Percentiles rank a stretch among this genome's conserved stretches.
Conservation (phyloP, 2,888 invertebrate genomes). For the Cerceris rybyensis region DNA sequence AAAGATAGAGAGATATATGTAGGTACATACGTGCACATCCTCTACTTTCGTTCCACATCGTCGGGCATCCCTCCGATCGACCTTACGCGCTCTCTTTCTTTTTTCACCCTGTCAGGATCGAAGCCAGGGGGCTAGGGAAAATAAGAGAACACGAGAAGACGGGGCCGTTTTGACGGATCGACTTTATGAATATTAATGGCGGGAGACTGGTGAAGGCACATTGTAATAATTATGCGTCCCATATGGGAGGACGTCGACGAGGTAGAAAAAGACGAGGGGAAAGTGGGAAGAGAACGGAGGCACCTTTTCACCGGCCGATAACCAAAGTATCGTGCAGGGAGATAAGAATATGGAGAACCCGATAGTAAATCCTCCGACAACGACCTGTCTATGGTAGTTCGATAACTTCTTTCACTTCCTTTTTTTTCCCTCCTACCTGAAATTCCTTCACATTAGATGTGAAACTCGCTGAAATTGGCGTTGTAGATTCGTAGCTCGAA, state of each 20-base stretch:
- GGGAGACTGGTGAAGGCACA: constrained; percentile 36
- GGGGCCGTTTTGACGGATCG: constrained; percentile 62
- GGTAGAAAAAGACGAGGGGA: constrained; percentile 11
- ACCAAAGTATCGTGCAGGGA: constrained; percentile 41
- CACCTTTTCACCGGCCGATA: constrained; percentile 29
- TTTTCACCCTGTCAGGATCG: not conserved
- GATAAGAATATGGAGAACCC: constrained; percentile 45
- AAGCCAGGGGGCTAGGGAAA: constrained; percentile 12
- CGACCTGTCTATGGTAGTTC: constrained; percentile 37
- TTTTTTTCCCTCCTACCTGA: constrained; percentile 30
- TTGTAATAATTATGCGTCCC: constrained; percentile 66
- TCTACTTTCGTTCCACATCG: constrained; percentile 12
- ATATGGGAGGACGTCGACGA: constrained; percentile 23
- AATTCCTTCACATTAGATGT: constrained; percentile 7
- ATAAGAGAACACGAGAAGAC: constrained; percentile 16
- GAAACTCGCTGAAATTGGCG: constrained; percentile 29
- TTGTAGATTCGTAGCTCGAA: constrained; percentile 9
- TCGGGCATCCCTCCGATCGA: constrained; percentile 11
- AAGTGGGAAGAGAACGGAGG: not conserved
- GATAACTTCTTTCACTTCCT: constrained; percentile 45
- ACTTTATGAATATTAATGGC: constrained; percentile 68
- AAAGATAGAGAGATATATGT: not conserved
- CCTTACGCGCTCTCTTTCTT: constrained; percentile 3
- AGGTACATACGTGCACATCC: not conserved
- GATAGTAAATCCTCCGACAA: constrained; percentile 52